Evolutionary conservation across 2,113 vertebrate species (phyloP).

Genomic region (Pluvianellus socialis): DNA sequence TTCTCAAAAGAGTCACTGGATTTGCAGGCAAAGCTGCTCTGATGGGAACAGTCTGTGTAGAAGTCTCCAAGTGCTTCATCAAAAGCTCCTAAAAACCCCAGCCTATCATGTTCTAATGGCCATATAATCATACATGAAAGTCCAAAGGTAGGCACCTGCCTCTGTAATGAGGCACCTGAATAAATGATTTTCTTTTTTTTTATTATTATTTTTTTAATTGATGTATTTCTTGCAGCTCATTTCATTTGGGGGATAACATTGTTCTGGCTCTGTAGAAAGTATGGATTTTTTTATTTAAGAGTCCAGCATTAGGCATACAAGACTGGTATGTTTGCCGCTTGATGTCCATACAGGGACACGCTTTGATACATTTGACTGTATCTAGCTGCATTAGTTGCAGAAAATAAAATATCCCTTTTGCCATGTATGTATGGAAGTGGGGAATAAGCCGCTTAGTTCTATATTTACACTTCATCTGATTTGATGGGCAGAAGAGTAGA

Average conservation of each 20-base stretch:
- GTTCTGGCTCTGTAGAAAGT: background rate
- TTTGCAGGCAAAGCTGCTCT: background rate
- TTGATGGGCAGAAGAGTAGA: background rate
- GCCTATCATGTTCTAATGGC: background rate
- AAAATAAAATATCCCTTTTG: background rate
- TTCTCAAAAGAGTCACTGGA: conserved; percentile 6
- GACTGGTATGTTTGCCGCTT: background rate
- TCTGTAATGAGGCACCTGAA: background rate
- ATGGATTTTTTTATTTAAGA: background rate
- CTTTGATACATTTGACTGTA: background rate
- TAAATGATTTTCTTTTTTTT: background rate
- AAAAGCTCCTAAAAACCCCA: background rate
- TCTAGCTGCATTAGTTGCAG: background rate
- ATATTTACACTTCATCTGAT: background rate
- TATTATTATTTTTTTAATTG: background rate
- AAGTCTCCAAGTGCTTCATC: conserved; percentile 18
- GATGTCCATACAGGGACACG: background rate
- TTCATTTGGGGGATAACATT: background rate
- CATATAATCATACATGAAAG: background rate
- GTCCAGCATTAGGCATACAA: background rate
- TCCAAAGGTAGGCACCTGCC: background rate
- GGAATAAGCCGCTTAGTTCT: background rate
- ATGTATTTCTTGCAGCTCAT: background rate
- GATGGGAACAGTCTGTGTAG: background rate
- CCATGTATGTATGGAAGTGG: background rate